Conservation (phyloP, 2,113 vertebrate genomes). For the Pionites leucogaster region DNA sequence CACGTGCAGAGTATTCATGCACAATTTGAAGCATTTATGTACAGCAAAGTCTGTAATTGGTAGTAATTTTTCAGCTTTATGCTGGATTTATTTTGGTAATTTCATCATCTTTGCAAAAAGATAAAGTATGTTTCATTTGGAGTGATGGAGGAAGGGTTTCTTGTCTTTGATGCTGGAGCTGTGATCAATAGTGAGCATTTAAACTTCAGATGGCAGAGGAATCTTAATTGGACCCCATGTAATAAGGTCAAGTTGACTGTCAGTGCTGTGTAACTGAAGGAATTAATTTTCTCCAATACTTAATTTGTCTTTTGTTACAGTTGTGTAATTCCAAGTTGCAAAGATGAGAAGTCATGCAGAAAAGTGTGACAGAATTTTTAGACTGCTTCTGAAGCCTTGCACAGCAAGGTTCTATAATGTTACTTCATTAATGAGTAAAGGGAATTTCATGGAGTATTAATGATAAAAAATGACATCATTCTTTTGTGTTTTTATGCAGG, state of each 20-base stretch:
- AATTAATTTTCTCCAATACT: not conserved
- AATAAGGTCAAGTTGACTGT: not conserved
- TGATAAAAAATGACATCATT: not conserved
- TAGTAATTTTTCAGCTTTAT: not conserved
- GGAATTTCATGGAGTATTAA: not conserved
- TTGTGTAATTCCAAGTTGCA: not conserved
- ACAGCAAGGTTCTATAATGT: not conserved
- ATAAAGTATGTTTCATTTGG: not conserved
- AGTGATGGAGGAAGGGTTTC: not conserved
- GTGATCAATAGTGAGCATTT: not conserved
- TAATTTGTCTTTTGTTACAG: not conserved
- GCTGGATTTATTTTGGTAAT: not conserved
- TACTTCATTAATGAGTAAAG: not conserved
- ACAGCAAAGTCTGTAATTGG: not conserved
- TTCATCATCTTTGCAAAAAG: not conserved
- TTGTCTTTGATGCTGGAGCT: not conserved
- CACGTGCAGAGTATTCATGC: not conserved
- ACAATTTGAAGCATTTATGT: not conserved
- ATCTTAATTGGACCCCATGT: not conserved
- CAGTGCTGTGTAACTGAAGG: not conserved
- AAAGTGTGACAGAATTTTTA: not conserved
- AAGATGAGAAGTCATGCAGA: not conserved
- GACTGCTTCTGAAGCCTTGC: not conserved
- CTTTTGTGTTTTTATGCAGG: not conserved
- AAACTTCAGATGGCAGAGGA: not conserved